Conservation (phyloP, 2,888 invertebrate species). For the Geotrupes spiniger region DNA sequence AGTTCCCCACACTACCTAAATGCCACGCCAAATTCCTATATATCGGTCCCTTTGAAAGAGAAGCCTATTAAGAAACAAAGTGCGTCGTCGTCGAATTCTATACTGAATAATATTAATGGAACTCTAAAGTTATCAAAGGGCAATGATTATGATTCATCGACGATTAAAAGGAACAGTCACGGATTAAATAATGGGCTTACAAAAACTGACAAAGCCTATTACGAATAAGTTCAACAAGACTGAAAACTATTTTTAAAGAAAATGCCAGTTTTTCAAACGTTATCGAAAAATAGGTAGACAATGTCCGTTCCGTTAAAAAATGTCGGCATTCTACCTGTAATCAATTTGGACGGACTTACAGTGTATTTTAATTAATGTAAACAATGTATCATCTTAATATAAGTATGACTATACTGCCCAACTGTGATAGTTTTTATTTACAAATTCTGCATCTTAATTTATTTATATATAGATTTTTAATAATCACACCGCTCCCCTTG, state of each 20-base stretch:
- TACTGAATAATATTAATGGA: slow-evolving; percentile 38
- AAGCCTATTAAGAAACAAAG: slow-evolving; percentile 50
- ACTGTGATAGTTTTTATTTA: no score
- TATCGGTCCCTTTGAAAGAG: slow-evolving; percentile 78
- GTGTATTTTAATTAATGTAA: no score
- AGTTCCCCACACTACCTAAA: slow-evolving; percentile 80
- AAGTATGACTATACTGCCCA: no score
- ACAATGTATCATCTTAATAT: no score
- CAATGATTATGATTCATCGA: slow-evolving; percentile 67
- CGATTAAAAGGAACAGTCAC: slow-evolving; percentile 72
- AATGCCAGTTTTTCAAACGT: no score
- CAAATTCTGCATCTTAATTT: no score
- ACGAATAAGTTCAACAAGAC: slow-evolving; percentile 21
- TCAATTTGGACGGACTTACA: no score
- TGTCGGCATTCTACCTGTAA: no score
- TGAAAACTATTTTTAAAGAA: slow-evolving; percentile 1
- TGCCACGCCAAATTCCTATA: slow-evolving; percentile 79
- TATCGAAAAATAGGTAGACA: no score
- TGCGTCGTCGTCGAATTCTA: slow-evolving; percentile 49
- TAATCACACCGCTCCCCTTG: no score
- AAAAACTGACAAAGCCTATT: slow-evolving; percentile 30
- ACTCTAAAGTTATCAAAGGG: slow-evolving; percentile 61
- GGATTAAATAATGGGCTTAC: slow-evolving; percentile 60
- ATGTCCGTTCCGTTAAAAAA: no score
- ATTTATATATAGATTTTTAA: no score